Conservation (phyloP, 2,888 invertebrate genomes). For the Synanthedon myopaeformis region DNA sequence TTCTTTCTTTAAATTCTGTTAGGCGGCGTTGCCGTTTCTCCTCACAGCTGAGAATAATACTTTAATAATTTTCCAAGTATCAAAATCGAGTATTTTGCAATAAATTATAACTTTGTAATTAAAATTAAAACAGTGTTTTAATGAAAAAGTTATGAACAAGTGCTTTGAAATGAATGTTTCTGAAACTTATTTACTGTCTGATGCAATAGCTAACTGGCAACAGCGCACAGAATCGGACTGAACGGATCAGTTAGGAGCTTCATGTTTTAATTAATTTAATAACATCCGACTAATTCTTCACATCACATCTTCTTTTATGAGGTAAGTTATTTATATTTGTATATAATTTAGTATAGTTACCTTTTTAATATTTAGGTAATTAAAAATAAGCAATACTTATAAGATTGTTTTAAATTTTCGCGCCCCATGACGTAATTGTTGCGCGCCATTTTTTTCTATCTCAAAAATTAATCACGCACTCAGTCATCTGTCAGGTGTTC, state of each 20-base stretch:
- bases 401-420: slow-evolving; percentile 47
- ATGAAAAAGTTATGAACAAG: slow-evolving; percentile 41
- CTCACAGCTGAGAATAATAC: neutral
- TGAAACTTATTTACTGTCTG: slow-evolving; percentile 57
- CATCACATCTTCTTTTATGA: neutral
- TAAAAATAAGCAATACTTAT: slow-evolving; percentile 17
- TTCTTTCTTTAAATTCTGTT: neutral
- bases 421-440: slow-evolving; percentile 59
- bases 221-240: slow-evolving; percentile 54
- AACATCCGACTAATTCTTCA: neutral
- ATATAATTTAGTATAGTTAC: neutral
- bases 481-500: slow-evolving; percentile 52
- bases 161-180: slow-evolving; percentile 56
- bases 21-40: neutral
- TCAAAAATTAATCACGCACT: slow-evolving; percentile 17
- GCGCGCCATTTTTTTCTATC: slow-evolving; percentile 36
- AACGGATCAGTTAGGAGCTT: slow-evolving; percentile 14
- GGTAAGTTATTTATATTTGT: neutral
- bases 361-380: neutral
- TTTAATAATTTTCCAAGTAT: neutral
- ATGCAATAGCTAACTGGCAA: slow-evolving; percentile 67
- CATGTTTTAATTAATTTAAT: neutral
- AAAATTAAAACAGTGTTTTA: slow-evolving; percentile 14
- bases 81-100: neutral
- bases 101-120: slow-evolving; percentile 5